phyloP scores from a whole-genome alignment of 2,113 vertebrate genomes.

The Lophochroa leadbeateri region DNA sequence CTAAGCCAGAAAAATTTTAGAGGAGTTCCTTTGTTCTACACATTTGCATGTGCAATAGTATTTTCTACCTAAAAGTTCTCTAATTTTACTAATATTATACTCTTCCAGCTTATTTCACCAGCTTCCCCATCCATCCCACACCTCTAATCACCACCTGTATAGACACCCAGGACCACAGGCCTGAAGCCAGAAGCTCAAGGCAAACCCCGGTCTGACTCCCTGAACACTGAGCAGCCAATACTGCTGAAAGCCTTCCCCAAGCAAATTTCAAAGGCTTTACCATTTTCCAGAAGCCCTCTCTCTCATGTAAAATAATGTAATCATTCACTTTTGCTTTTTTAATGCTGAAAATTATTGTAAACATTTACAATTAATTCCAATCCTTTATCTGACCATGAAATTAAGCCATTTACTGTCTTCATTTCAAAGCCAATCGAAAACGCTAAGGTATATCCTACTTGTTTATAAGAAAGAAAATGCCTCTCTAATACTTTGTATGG shows the following conservation, averaged over 20 bases:
- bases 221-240: neutral
- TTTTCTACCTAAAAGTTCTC: neutral
- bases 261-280: neutral
- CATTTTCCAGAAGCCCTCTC: neutral
- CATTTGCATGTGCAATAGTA: neutral
- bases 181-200: neutral
- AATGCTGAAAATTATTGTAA: neutral
- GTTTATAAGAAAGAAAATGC: slow-evolving; percentile 26
- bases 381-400: neutral
- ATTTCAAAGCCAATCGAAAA: slow-evolving; percentile 18
- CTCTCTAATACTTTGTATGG: slow-evolving; percentile 69
- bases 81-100: neutral
- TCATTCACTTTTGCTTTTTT: neutral
- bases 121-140: neutral
- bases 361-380: neutral
- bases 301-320: neutral
- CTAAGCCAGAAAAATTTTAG: neutral
- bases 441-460: slow-evolving; percentile 46
- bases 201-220: fast-evolving
- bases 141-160: neutral
- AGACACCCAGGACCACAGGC: neutral
- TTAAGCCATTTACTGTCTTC: neutral
- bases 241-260: neutral
- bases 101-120: neutral
- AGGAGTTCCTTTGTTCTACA: neutral